Evolutionary conservation across 2,888 invertebrate genomes (phyloP).

Genomic region (Linyphia triangularis): DNA sequence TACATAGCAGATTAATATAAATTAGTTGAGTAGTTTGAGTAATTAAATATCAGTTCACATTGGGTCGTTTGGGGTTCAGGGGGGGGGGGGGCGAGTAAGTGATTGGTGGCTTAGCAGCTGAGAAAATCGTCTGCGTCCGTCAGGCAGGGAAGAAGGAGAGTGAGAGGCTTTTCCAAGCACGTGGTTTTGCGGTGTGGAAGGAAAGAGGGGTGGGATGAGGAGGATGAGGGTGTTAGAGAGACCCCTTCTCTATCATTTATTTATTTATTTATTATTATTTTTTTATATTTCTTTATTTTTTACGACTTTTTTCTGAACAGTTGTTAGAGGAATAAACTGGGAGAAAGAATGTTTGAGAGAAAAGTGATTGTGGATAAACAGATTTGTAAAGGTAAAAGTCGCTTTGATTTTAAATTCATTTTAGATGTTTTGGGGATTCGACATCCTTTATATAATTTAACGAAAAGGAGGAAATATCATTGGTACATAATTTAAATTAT

Average conservation of each 20-base stretch:
- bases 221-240: background rate
- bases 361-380: slow-evolving; percentile 4
- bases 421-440: too few relatives aligned
- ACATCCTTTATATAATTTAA: too few relatives aligned
- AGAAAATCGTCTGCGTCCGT: slow-evolving; percentile 27
- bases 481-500: too few relatives aligned
- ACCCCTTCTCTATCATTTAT: background rate
- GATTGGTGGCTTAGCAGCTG: background rate
- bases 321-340: slow-evolving; percentile 1
- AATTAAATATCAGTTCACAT: background rate
- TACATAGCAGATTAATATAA: too few relatives aligned
- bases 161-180: slow-evolving; percentile 62
- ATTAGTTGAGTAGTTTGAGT: background rate
- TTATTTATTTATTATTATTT: background rate
- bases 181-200: slow-evolving; percentile 50
- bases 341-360: background rate
- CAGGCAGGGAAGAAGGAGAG: slow-evolving; percentile 15
- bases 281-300: background rate
- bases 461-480: too few relatives aligned
- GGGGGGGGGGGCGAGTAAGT: background rate
- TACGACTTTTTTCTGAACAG: background rate
- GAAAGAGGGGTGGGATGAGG: slow-evolving; percentile 6
- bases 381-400: background rate
- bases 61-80: background rate
- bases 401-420: background rate